Base-by-base conservation (phyloP, 2,797 vertebrate genomes). In the Chiroxiphia lanceolata region DNA sequence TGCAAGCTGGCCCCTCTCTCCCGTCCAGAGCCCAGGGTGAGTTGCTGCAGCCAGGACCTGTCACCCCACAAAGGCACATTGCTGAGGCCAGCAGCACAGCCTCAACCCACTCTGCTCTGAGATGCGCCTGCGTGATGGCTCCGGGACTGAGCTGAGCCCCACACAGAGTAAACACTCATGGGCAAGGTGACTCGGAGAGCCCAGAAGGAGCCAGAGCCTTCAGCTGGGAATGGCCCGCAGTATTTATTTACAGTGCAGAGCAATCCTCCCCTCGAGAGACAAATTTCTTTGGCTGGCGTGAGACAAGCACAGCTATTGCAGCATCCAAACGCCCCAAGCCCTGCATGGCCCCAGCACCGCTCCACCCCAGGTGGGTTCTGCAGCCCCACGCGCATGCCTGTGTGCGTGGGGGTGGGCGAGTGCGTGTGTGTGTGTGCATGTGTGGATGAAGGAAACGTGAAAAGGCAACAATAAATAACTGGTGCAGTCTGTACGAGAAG, bases 381-480 rank as follows among this genome's bases (percentile, higher is more conserved):
- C 98, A 97, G 98, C 97, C 92, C 94, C 92, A 95, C 14, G 45
- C 6, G 70, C 71, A 19, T 95, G 93, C 93, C 89, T 45, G 36
- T 85, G 81, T 94, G 97, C 97, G 69, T 72, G 87, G 59, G 82
- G 57, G 89, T 74, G 89, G 36, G 83, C 45, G 85, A 29, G 57
- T 79, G 88, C 68, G 18, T 79, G 92, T 96, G 97, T 96, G 96
- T 95, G 95, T 90, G 94, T 95, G 96, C 95, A 97, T 93, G 93
- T 97, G 97, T 97, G 97, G 98, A 98, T 98, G 98, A 97, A 98
- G 98, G 97, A 98, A 98, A 98, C 94, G 98, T 98, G 98, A 98
- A 98, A 99, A 99, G 99, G 98, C 99, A 99, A 98, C 98, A 99
- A 99, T 99, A 99, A 99, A 99, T 99, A 99, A 98, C 98, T 98